These are phyloP conservation scores for Papilio polytes DNA, from an alignment of 1,140 invertebrate genomes.

Conservation along the genomic window DNA sequence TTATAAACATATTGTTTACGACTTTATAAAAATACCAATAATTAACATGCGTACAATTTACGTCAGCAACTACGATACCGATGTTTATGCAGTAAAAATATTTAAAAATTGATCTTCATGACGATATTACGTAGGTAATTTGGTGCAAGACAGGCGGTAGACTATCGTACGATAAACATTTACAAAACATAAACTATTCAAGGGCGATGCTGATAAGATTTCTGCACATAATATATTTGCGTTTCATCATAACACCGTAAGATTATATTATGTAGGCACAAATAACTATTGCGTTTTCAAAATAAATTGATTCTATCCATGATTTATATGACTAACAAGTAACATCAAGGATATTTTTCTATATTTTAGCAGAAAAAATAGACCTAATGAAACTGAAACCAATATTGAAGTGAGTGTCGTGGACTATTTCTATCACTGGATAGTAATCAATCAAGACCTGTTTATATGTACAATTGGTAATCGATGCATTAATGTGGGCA, in stretches of 20 bases:
- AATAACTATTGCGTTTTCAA: background rate
- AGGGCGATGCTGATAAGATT: conserved; percentile 41
- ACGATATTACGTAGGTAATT: conserved; percentile 8
- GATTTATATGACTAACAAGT: background rate
- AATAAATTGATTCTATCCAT: background rate
- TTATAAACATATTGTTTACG: background rate
- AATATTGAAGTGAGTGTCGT: background rate
- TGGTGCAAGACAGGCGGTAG: conserved; percentile 30
- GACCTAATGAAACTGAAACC: background rate
- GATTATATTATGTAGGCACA: background rate
- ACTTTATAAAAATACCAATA: background rate
- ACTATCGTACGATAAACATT: conserved; percentile 39
- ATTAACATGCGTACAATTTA: background rate
- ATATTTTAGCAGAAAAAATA: too few species aligned
- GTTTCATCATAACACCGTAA: conserved; percentile 32
- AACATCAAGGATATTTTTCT: background rate
- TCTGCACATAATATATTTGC: conserved; percentile 12
- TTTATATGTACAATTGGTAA: conserved; percentile 43
- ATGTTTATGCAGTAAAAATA: conserved; percentile 1
- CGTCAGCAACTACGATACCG: background rate
- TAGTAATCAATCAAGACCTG: background rate
- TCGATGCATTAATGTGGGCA: conserved; percentile 59
- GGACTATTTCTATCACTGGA: background rate
- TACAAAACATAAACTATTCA: conserved; percentile 36
- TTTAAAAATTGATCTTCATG: background rate